Evolutionary conservation across 2,113 vertebrate species (phyloP).

Genomic region (Nothocercus julius): DNA sequence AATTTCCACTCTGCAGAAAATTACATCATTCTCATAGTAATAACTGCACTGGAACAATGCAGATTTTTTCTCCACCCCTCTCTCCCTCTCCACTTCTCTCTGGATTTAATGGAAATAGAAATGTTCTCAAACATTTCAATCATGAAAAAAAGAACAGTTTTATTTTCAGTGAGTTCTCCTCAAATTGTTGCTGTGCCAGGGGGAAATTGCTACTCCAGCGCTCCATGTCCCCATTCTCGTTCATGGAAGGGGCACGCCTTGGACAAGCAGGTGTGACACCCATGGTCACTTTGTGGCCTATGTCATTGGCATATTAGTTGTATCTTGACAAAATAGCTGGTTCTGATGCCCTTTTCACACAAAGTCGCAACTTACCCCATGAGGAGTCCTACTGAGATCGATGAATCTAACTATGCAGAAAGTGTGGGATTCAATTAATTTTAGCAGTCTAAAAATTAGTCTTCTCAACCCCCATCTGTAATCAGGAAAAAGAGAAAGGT

Average conservation of each 20-base stretch:
- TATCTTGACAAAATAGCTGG: neutral
- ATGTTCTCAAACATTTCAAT: neutral
- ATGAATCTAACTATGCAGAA: neutral
- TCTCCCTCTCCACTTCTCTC: neutral
- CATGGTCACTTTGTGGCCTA: rapidly evolving
- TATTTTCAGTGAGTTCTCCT: neutral
- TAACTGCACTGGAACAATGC: neutral
- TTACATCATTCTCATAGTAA: neutral
- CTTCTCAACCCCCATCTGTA: neutral
- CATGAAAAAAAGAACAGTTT: neutral
- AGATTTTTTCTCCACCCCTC: neutral
- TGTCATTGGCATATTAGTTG: neutral
- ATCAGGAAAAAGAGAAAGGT: neutral
- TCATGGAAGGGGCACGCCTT: neutral
- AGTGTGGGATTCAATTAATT: neutral
- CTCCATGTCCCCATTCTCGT: neutral
- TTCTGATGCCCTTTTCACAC: neutral
- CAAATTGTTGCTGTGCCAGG: rapidly evolving
- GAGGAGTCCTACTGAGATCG: neutral
- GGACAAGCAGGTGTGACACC: neutral
- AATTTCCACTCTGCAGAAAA: neutral
- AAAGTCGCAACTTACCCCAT: neutral
- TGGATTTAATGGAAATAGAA: neutral
- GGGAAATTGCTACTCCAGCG: neutral
- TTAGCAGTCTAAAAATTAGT: neutral